Evolutionary conservation across 2,797 vertebrate species (phyloP), one percentile per base, ranked within the genome.

Genomic region (Esox masquinongy): DNA sequence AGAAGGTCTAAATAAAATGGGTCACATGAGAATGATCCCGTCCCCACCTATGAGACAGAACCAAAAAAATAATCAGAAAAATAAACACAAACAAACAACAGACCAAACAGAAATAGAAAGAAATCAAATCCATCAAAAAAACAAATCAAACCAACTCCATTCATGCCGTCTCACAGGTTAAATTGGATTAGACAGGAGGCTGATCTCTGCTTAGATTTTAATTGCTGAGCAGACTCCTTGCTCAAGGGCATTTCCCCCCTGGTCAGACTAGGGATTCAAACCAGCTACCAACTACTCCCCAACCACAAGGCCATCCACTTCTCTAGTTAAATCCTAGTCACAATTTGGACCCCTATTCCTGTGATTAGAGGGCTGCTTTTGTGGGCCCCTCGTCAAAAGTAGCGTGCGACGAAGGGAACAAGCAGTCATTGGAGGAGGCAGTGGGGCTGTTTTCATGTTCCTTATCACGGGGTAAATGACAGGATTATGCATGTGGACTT

Each of bases 1-100:
- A 39, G 59, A 76, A 22, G 78, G 75, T 75, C 68, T 80, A 73
- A 64, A 75, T 76, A 66, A n/a, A 87, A 83, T 77, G 81, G 75
- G 84, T 92, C 87, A 93, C 82, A 93, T 84, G 87, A 93, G 74
- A 88, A 89, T 17, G 82, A 86, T 88, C 89, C 90, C 88, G 90
- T 91, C 91, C 91, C 88, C 89, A 93, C 92, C 92, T 92, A 92
- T 81, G 89, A 89, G 89, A 90, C 91, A 92, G 92, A 91, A 91
- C 85, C 82, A 59, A 61, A 71, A 82, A 76, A 72, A 74, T 56
- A 53, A 76, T 70, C 15, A 69, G 81, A 88, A 84, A 89, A 78
- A 61, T n/a, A 69, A 73, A 71, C 68, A 78, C 61, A 72, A 19
- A 53, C 8, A 50, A 70, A 80, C 26, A 70, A 80, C 26, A 72